These are phyloP conservation scores for Acanthoscelides obtectus DNA, from an alignment of 2,888 invertebrate species.

Conservation along the genomic window DNA sequence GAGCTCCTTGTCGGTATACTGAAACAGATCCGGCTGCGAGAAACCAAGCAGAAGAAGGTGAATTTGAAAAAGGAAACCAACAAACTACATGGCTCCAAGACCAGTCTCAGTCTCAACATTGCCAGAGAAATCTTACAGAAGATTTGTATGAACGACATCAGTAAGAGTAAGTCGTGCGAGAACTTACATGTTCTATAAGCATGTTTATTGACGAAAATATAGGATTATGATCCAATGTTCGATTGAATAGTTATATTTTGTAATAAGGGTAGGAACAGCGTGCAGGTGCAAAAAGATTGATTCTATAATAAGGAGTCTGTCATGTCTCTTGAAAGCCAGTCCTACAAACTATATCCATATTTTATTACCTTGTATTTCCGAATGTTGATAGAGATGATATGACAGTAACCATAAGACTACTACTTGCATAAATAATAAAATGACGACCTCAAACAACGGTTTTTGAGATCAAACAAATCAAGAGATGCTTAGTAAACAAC, in stretches of 20 bases:
- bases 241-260: not conserved
- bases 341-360: too few species aligned
- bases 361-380: too few species aligned
- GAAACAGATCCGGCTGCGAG: conserved; percentile 80
- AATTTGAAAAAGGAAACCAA: conserved; percentile 37
- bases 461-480: too few species aligned
- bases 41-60: conserved; percentile 65
- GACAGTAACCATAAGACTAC: too few species aligned
- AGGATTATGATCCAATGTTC: not conserved
- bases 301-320: too few species aligned
- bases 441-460: too few species aligned
- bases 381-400: too few species aligned
- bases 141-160: conserved; percentile 79
- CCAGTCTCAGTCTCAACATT: conserved; percentile 74
- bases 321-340: too few species aligned
- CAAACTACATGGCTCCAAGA: conserved; percentile 73
- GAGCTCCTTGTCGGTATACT: conserved; percentile 90
- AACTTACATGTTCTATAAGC: conserved; percentile 75
- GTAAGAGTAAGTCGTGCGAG: conserved; percentile 83
- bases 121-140: conserved; percentile 79
- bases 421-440: too few species aligned
- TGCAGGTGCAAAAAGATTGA: not conserved
- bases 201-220: not conserved
- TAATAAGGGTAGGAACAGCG: not conserved
- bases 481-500: too few species aligned